Base-by-base conservation (phyloP, 2,797 vertebrate genomes). In the Anableps anableps region DNA sequence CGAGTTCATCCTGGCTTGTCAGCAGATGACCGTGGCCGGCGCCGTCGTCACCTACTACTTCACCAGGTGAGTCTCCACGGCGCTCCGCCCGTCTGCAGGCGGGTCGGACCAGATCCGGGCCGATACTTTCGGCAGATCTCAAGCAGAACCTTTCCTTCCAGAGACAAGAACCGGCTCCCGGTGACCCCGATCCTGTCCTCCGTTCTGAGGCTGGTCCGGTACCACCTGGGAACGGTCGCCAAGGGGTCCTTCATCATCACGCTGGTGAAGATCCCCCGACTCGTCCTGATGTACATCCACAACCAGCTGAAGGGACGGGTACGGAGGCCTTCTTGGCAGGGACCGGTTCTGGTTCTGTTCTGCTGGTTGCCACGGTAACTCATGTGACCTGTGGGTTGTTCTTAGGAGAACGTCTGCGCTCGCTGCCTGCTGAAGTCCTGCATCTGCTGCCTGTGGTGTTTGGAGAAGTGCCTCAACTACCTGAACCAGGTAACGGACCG, bases 401-500 rank as follows among this genome's bases (percentile, higher is more conserved):
- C 34, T 29, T 90, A 99, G 98, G 98, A 99, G 93, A 99, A 99
- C n/a, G 96, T 96, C 19, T 99, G 96, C 75, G 97, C 97, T 80
- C 97, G 97, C 80, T 99, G 97, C 89, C 93, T 99, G 95, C 94
- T 99, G 85, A 99, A 98, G 91, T 95, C 97, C 31, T 99, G 98
- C 89, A 99, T 99, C 93, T 99, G 98, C 96, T 99, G 98, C 90
- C 96, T 99, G 94, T 99, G 98, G 98, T 99, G 98, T 97, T 94
- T 99, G 94, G 98, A 99, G 96, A 99, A 98, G 97, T 99, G 98
- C 97, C 98, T 99, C 94, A 98, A 97, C 93, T 99, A 98, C 94
- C 96, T 99, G 96, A 99, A 99, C 95, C 98, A 99, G 97, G 98
- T 99, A 95, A 51, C 1, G 4, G 10, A 36, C n/a, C 14, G 16